Conservation (phyloP, 2,797 vertebrate genomes). For the Sciurus vulgaris region DNA sequence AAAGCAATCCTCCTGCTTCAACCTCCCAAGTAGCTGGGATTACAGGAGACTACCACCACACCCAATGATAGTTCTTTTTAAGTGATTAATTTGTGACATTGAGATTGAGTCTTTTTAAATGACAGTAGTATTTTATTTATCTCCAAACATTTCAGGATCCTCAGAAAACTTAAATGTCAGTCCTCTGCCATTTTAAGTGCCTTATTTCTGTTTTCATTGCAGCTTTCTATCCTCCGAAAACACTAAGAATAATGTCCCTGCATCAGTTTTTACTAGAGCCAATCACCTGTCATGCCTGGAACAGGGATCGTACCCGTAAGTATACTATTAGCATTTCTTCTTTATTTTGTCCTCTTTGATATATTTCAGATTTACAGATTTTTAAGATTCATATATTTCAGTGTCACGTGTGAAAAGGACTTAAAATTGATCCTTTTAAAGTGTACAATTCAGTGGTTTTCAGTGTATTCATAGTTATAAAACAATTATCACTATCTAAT, state of each 20-base stretch:
- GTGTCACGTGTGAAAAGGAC: not conserved
- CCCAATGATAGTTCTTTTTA: not conserved
- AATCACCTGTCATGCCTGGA: constrained; percentile 99
- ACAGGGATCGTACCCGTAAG: constrained; percentile 98
- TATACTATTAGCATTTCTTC: not conserved
- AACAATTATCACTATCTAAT: not conserved
- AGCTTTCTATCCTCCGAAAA: constrained; percentile 83
- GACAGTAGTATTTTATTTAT: constrained; percentile 45
- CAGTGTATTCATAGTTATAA: not conserved
- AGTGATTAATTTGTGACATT: constrained; percentile 23
- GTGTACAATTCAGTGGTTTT: not conserved
- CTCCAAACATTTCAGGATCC: constrained; percentile 10
- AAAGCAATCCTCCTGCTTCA: too few species aligned
- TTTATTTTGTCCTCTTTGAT: not conserved
- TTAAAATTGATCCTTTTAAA: not conserved
- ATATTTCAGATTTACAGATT: constrained; percentile 16
- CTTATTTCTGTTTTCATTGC: constrained; percentile 75
- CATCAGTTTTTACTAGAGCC: constrained; percentile 99
- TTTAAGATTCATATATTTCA: constrained; percentile 56
- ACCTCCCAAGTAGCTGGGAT: too few species aligned
- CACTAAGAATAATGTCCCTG: constrained; percentile 95
- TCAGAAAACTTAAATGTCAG: constrained; percentile 32
- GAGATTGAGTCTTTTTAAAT: constrained; percentile 37
- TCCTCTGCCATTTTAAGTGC: constrained; percentile 39
- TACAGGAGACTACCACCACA: too few species aligned